These are phyloP conservation scores for Dicrurus megarhynchus DNA, from an alignment of 2,113 vertebrate genomes.

Conservation along the genomic window DNA sequence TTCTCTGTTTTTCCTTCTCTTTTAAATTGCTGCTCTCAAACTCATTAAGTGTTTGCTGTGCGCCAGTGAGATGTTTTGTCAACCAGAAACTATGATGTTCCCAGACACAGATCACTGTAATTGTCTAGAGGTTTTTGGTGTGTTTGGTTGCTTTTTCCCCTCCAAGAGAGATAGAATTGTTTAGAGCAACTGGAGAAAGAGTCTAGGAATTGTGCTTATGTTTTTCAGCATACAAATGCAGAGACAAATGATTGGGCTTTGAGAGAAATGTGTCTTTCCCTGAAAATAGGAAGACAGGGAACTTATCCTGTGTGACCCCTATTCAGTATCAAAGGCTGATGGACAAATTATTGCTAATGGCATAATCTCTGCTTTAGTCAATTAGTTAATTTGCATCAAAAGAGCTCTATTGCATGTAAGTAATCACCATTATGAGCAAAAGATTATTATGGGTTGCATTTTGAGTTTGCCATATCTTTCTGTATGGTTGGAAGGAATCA, in stretches of 20 bases:
- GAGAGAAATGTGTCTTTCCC: neutral
- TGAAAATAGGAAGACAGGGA: neutral
- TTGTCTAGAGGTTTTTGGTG: neutral
- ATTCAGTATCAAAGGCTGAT: neutral
- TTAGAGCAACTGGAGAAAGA: neutral
- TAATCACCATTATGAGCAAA: neutral
- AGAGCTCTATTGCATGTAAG: neutral
- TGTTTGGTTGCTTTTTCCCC: neutral
- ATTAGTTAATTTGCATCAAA: neutral
- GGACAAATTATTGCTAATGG: neutral
- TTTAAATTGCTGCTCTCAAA: neutral
- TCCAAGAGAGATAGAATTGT: neutral
- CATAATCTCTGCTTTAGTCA: neutral
- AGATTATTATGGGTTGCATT: neutral
- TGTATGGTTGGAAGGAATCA: neutral
- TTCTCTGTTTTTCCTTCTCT: neutral
- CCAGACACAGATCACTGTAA: neutral
- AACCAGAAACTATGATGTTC: neutral
- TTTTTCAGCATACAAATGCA: neutral
- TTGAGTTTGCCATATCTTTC: neutral
- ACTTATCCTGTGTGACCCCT: neutral
- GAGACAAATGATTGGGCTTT: neutral
- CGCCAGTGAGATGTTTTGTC: neutral
- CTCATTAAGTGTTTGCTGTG: neutral
- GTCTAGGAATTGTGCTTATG: neutral